Percentiles rank a stretch among this genome's conserved stretches.
phyloP scores from a whole-genome alignment of 2,888 invertebrate species.

The Synergus gifuensis region DNA sequence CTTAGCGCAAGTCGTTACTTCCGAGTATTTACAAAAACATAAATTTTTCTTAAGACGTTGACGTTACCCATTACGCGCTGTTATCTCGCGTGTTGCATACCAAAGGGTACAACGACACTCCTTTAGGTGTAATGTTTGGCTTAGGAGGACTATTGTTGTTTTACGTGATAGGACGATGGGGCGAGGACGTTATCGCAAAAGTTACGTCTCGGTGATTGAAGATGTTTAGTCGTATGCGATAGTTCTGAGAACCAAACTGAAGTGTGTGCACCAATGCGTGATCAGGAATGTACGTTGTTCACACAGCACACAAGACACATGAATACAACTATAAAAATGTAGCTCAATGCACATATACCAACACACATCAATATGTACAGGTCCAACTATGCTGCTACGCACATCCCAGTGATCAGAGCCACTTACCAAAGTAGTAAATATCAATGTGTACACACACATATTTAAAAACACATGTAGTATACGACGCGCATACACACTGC shows the following conservation, averaged over 20 bases:
- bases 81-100: not conserved
- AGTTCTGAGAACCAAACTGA: conserved; percentile 19
- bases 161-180: conserved; percentile 27
- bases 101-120: conserved; percentile 29
- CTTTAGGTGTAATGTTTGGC: conserved; percentile 3
- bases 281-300: conserved; percentile 16
- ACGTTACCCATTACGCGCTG: not conserved
- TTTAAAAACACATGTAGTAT: not conserved
- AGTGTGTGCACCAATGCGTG: not conserved
- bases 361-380: not conserved
- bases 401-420: not conserved
- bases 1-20: too few species aligned
- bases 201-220: conserved; percentile 27
- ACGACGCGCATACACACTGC: not conserved
- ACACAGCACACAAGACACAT: not conserved
- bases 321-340: not conserved
- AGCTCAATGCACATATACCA: not conserved
- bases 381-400: conserved; percentile 1
- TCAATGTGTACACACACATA: not conserved
- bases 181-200: conserved; percentile 35
- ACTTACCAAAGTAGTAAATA: conserved; percentile 29
- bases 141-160: conserved; percentile 27
- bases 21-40: not conserved
- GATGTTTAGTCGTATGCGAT: conserved; percentile 19
- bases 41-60: not conserved